Evolutionary conservation across 2,888 invertebrate genomes (phyloP).

Genomic region (Lasioglossum oenotherae): DNA sequence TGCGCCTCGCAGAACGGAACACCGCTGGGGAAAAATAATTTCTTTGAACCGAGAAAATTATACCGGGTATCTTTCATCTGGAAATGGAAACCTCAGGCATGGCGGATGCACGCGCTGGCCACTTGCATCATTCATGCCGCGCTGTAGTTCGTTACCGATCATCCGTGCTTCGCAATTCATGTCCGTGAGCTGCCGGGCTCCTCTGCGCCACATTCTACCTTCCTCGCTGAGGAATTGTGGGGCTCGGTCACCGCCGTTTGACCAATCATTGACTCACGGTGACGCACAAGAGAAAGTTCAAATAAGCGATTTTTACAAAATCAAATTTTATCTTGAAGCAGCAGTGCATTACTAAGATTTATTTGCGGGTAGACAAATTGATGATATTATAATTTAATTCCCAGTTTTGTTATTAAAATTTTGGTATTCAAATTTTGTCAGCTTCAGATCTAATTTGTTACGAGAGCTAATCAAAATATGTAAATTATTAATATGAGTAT

Average conservation of each 20-base stretch:
- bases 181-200: neutral
- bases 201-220: neutral
- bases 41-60: slow-evolving; percentile 52
- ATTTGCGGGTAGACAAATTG: neutral
- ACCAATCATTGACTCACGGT: neutral
- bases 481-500: no score
- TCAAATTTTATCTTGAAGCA: neutral
- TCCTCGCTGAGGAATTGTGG: neutral
- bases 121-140: neutral
- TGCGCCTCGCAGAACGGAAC: slow-evolving; percentile 28
- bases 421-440: no score
- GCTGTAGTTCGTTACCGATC: neutral
- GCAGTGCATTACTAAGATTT: neutral
- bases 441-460: no score
- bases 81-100: slow-evolving; percentile 30
- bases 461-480: no score
- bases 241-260: neutral
- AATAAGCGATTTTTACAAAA: neutral
- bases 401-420: no score
- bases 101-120: neutral
- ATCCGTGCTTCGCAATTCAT: neutral
- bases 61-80: slow-evolving; percentile 50
- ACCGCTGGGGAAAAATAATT: slow-evolving; percentile 61
- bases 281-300: no score
- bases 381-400: no score